Evolutionary conservation across 2,797 vertebrate species (phyloP).

Genomic region (Periparus ater): DNA sequence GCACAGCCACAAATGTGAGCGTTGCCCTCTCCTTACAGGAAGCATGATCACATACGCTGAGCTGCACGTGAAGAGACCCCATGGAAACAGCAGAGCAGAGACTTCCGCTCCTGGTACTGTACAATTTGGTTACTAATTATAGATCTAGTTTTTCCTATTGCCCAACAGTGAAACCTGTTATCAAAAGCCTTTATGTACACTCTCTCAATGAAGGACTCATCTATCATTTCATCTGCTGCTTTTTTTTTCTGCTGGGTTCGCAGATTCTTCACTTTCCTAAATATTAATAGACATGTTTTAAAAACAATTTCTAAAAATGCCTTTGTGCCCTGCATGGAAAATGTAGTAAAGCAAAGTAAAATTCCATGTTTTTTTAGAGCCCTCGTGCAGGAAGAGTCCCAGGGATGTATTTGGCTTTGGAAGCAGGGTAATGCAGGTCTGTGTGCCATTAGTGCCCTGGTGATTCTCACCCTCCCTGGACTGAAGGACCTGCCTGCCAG

Average conservation of each 20-base stretch:
- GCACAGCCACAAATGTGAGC: background rate
- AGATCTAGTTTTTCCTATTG: background rate
- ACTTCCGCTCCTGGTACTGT: conserved; percentile 39
- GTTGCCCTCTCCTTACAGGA: conserved; percentile 43
- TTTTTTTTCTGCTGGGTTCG: background rate
- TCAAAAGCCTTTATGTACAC: background rate
- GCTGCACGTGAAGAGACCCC: background rate
- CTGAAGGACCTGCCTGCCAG: background rate
- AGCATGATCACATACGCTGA: background rate
- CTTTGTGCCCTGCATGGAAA: background rate
- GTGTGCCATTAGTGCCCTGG: background rate
- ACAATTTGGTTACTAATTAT: background rate
- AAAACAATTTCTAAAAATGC: background rate
- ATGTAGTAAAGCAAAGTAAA: background rate
- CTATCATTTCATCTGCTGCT: background rate
- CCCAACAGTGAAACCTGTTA: background rate
- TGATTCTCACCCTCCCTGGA: background rate
- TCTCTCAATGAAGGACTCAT: background rate
- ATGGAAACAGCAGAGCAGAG: conserved; percentile 6
- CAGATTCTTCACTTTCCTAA: background rate
- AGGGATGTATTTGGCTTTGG: background rate
- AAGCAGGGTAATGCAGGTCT: background rate
- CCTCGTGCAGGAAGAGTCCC: background rate
- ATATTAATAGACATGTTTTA: background rate
- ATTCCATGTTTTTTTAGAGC: background rate